Evolutionary conservation across 2,113 vertebrate genomes (phyloP), one percentile per base, ranked within the genome.

Genomic region (Pantherophis guttatus): DNA sequence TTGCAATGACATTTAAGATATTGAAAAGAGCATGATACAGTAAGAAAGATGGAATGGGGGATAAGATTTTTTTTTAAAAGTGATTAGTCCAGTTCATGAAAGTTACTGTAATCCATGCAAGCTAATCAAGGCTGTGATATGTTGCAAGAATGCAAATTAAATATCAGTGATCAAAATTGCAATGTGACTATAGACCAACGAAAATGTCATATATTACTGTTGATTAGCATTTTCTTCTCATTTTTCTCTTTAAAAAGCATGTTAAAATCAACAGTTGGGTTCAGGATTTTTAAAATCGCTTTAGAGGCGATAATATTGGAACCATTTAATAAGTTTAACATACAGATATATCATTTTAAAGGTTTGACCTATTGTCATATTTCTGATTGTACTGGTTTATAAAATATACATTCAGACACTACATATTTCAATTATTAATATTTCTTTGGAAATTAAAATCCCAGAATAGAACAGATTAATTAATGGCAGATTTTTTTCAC

Each of bases 391-490:
- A 39, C 10, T 29, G 54, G 0, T 5, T 81, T 89, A 39, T 81
- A 86, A 62, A 92, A 75, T 50, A n/a, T 17, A 9, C 11, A 6
- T 93, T 93, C 54, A 33, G 6, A 11, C 44, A 75, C 15, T 26
- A 53, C 8, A 93, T 90, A 91, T 48, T 57, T 90, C 50, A 54
- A 91, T 26, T 48, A 59, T 92, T 87, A 29, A 44, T 88, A 24
- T 92, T 93, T 95, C 91, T 93, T 90, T 91, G 86, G 75, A n/a
- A 92, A 91, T 29, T 90, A 59, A 93, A 93, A 93, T 91, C 24
- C 26, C 0, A 1, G 24, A 44, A 86, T 39, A 29, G 19, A 57
- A 50, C 62, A 88, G 81, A 91, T 17, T 52, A 75, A 48, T 39
- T 48, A 54, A 2, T 29, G 39, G 92, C 62, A 86, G 90, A 62